phyloP scores from a whole-genome alignment of 2,113 vertebrate genomes.

The Rhabdornis inornatus region DNA sequence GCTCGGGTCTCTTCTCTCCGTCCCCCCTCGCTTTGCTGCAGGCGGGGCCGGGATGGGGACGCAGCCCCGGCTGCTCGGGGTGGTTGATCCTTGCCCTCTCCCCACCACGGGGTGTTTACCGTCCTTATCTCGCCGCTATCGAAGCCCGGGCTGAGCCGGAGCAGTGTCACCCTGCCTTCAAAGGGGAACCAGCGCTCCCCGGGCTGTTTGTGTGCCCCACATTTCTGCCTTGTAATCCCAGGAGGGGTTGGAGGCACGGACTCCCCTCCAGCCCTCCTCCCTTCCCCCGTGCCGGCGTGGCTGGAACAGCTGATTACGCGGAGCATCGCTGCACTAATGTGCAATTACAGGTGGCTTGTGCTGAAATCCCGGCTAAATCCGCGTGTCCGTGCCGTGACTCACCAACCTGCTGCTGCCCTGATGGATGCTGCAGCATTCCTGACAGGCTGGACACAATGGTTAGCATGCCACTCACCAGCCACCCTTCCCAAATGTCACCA shows the following conservation, averaged over 20 bases:
- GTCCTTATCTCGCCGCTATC: conserved; percentile 10
- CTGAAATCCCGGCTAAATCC: conserved; percentile 30
- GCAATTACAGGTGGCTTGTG: conserved; percentile 50
- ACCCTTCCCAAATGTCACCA: neutral
- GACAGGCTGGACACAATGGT: neutral
- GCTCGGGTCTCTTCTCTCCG: neutral
- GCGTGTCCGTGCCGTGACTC: conserved; percentile 21
- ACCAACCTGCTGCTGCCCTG: neutral
- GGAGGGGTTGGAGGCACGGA: neutral
- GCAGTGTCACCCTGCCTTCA: conserved; percentile 57
- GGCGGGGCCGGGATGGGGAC: accelerated
- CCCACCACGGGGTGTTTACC: neutral
- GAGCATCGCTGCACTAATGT: neutral
- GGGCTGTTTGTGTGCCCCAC: neutral
- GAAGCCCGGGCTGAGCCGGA: neutral
- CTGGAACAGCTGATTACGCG: conserved; percentile 38
- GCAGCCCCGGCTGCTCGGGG: neutral
- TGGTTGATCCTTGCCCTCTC: conserved; percentile 19
- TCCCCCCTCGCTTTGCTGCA: neutral
- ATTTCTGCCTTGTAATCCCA: conserved; percentile 18
- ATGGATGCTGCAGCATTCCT: conserved; percentile 41
- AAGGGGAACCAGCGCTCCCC: neutral
- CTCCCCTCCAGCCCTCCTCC: conserved; percentile 25
- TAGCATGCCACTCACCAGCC: neutral
- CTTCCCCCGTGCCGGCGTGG: neutral